Percentiles rank a stretch among this genome's conserved stretches.
Evolutionary conservation across 1,140 invertebrate genomes (phyloP).

Genomic region (Leucophenga varia): DNA sequence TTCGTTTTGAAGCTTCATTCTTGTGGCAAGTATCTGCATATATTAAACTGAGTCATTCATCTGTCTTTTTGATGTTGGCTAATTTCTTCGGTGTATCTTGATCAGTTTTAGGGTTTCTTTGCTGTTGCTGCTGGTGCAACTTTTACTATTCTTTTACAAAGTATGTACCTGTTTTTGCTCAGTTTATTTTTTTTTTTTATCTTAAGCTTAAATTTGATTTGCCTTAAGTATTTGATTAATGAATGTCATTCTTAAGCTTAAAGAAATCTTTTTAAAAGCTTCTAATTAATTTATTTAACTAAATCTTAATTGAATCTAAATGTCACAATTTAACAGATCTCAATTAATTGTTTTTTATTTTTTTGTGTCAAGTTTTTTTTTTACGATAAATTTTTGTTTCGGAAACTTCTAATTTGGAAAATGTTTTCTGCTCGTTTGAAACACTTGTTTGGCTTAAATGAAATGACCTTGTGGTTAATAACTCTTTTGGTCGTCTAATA

Average conservation of each 20-base stretch:
- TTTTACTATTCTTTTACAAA: slow-evolving; percentile 7
- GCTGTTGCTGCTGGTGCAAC: slow-evolving; percentile 1
- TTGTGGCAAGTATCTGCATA: not conserved
- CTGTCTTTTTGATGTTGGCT: too few species aligned
- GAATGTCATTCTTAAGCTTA: too few species aligned
- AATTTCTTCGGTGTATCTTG: slow-evolving; percentile 17
- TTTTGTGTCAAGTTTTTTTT: too few species aligned
- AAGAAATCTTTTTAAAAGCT: slow-evolving; percentile 7
- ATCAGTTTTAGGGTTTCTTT: slow-evolving; percentile 20
- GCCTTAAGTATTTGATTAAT: too few species aligned
- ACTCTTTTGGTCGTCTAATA: slow-evolving; percentile 24
- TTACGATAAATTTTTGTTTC: too few species aligned
- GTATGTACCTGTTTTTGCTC: too few species aligned
- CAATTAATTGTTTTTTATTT: too few species aligned
- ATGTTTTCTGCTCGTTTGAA: slow-evolving; percentile 14
- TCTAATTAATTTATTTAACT: slow-evolving; percentile 4
- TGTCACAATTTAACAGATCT: not conserved
- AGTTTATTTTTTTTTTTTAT: too few species aligned
- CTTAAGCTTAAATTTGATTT: too few species aligned
- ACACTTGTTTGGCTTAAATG: slow-evolving; percentile 14
- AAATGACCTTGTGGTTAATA: slow-evolving; percentile 50
- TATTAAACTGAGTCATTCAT: slow-evolving; percentile 24
- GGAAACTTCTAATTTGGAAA: too few species aligned
- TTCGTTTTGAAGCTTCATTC: slow-evolving; percentile 21
- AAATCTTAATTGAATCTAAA: not conserved